Conservation (phyloP, 2,797 vertebrate genomes). For the Sorex maritimensis region DNA sequence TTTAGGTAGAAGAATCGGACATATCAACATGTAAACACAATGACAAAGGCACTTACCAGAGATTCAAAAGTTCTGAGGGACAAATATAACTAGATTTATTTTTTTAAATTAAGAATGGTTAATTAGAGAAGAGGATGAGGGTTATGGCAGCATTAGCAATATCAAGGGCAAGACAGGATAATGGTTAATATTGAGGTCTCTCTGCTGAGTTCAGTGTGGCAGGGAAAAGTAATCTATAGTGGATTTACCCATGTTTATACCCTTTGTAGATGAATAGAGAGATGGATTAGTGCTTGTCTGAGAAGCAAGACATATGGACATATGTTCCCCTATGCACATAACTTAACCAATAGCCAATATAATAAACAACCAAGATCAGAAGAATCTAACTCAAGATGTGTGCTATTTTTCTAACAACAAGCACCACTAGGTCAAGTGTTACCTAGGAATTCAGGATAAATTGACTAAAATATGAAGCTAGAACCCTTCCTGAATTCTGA, state of each 20-base stretch:
- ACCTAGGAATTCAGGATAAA: neutral
- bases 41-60: neutral
- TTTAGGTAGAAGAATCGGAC: neutral
- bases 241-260: neutral
- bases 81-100: neutral
- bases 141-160: neutral
- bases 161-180: neutral
- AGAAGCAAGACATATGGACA: neutral
- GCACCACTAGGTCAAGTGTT: neutral
- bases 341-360: neutral
- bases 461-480: neutral
- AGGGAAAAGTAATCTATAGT: neutral
- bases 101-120: neutral
- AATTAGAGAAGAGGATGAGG: neutral
- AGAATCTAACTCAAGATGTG: neutral
- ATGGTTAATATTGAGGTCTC: neutral
- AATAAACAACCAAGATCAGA: neutral
- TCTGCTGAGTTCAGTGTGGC: neutral
- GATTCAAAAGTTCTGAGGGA: neutral
- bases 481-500: conserved; percentile 44
- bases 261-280: conserved; percentile 46
- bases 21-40: conserved; percentile 37
- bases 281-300: conserved; percentile 27
- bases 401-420: conserved; percentile 47
- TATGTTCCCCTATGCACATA: neutral